Percentiles rank a stretch among this genome's conserved stretches.
phyloP scores from a whole-genome alignment of 2,797 vertebrate species.

The Siniperca undulata region DNA sequence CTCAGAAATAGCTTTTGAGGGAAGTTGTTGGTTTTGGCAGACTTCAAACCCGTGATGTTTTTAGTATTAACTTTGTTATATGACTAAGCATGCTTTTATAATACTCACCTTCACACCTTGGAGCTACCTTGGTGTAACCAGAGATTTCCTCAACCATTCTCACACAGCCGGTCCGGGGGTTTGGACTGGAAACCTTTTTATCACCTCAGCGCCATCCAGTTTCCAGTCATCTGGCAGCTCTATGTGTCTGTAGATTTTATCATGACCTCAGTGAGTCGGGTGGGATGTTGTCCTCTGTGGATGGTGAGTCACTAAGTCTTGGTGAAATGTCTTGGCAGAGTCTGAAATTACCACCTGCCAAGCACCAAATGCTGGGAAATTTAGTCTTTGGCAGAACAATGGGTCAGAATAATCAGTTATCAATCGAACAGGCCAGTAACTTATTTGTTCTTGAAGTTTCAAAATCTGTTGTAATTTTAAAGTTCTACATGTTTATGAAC shows the following conservation, averaged over 20 bases:
- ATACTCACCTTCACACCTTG: not conserved
- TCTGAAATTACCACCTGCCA: slow-evolving; percentile 14
- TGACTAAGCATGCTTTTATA: not conserved
- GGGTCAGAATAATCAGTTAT: not conserved
- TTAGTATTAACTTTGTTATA: not conserved
- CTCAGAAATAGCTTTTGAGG: not conserved
- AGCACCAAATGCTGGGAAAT: slow-evolving; percentile 32
- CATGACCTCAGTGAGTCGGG: slow-evolving; percentile 36
- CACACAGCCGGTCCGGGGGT: not conserved
- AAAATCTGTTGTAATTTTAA: not conserved
- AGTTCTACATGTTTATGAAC: not conserved
- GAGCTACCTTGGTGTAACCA: not conserved
- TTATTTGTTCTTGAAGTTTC: not conserved
- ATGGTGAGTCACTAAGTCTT: slow-evolving; percentile 45
- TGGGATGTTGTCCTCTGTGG: slow-evolving; percentile 44
- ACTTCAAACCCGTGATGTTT: not conserved
- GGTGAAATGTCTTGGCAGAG: slow-evolving; percentile 19
- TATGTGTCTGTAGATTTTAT: slow-evolving; percentile 34
- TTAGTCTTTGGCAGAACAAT: slow-evolving; percentile 6
- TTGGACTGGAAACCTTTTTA: slow-evolving; percentile 16
- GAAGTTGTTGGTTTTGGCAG: not conserved
- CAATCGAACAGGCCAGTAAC: not conserved
- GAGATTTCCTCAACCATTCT: not conserved
- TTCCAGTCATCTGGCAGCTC: slow-evolving; percentile 22
- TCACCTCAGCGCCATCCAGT: slow-evolving; percentile 7